These are phyloP conservation scores for Smutsia gigantea DNA, from an alignment of 2,797 vertebrate species.

Conservation along the genomic window DNA sequence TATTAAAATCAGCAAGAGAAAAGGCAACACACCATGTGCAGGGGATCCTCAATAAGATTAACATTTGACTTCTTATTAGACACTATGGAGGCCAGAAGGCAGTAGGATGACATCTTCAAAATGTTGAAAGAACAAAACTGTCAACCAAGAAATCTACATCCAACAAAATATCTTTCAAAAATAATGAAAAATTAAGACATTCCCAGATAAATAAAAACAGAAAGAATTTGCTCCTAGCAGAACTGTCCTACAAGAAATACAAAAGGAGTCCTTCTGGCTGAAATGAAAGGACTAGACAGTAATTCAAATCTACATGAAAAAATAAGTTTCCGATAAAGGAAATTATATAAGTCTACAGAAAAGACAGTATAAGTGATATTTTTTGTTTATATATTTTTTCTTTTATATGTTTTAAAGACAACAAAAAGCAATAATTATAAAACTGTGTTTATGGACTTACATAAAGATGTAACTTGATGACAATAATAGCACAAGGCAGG, in stretches of 20 bases:
- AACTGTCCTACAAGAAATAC: not conserved
- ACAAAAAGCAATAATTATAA: constrained; percentile 16
- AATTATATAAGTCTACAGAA: not conserved
- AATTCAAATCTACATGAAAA: not conserved
- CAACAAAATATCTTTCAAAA: not conserved
- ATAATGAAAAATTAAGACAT: not conserved
- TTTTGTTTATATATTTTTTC: not conserved
- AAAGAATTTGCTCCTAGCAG: not conserved
- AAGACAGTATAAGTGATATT: not conserved
- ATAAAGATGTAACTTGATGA: not conserved
- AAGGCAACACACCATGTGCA: not conserved
- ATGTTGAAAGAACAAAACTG: not conserved
- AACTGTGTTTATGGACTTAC: not conserved
- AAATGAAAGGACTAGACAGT: not conserved
- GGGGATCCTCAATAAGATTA: not conserved
- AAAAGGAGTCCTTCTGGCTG: not conserved
- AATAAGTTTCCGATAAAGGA: not conserved
- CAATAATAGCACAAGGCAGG: not conserved
- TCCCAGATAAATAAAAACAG: not conserved
- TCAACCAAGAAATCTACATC: not conserved
- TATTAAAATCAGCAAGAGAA: not conserved
- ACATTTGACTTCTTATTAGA: not conserved
- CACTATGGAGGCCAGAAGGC: not conserved
- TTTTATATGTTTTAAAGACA: constrained; percentile 4
- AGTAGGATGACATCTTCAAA: not conserved